Evolutionary conservation across 2,888 invertebrate genomes (phyloP), one percentile per base, ranked within the genome.

Genomic region (Chrysolina haemoptera): DNA sequence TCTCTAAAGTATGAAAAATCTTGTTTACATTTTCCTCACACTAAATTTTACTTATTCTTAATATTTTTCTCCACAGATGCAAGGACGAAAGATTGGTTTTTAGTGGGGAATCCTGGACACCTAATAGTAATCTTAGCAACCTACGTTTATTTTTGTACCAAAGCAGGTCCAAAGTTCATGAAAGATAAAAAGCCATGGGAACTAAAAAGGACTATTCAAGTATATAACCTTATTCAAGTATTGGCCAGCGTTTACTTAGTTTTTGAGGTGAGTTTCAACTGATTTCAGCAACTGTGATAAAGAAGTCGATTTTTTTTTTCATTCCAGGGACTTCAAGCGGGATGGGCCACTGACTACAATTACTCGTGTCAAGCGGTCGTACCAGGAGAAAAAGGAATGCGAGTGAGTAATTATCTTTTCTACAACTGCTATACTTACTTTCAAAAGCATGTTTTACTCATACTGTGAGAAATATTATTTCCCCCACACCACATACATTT

Each of bases 321-420:
- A 22, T 74, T 70, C 67, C 73, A 88, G 87, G 88, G 86, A 16
- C 64, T 87, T 2, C 70, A 79, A 71, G 83, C 82, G 11, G 88
- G 88, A 35, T 88, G 88, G 88, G 79, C 90, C 83, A 87, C 89
- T 68, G 91, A 91, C 77, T 95, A 95, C 88, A 92, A 89, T 84
- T 93, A 91, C 69, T 89, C 90, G 8, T 96, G 96, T 84, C 94
- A 95, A 86, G 94, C 93, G 12, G 92, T 93, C 0, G 93, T 87
- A 79, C 92, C 92, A 0, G 89, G 89, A 80, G 90, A 79, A 64
- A 79, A 79, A 71, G 79, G 92, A 3, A 76, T 90, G 16, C 90
- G 82, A 68, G 84, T 85, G 79, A 82, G 80, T 55, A 22, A 14
- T 12, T 20, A 11, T 55, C 5, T 35, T 35, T 3, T 27, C 27